Percentiles rank a stretch among this genome's conserved stretches.
phyloP scores from a whole-genome alignment of 1,140 invertebrate genomes.

The Achroia grisella region DNA sequence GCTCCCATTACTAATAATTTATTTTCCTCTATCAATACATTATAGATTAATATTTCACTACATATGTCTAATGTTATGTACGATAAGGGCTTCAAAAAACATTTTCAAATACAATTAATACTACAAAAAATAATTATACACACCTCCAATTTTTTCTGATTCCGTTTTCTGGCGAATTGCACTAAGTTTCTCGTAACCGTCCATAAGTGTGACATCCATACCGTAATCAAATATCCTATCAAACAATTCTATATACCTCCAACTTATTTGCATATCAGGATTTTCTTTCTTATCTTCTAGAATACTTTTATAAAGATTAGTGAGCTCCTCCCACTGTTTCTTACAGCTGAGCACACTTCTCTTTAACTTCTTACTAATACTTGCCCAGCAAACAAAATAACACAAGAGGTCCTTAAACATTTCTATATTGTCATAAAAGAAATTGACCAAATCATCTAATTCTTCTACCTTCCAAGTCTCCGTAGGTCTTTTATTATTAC shows the following conservation, averaged over 20 bases:
- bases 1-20: too few relatives aligned
- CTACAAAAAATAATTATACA: slow-evolving; percentile 6
- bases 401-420: slow-evolving; percentile 55
- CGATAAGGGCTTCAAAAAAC: too few relatives aligned
- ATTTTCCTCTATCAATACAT: too few relatives aligned
- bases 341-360: slow-evolving; percentile 27
- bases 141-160: slow-evolving; percentile 36
- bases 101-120: too few relatives aligned
- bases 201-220: slow-evolving; percentile 47
- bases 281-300: slow-evolving; percentile 60
- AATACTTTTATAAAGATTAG: slow-evolving; percentile 40
- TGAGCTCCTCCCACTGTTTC: slow-evolving; percentile 46
- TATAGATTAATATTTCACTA: too few relatives aligned
- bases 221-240: slow-evolving; percentile 64
- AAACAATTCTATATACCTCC: slow-evolving; percentile 62
- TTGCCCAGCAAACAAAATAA: slow-evolving; percentile 51
- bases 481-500: slow-evolving; percentile 11
- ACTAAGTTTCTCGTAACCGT: slow-evolving; percentile 10
- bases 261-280: slow-evolving; percentile 57
- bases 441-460: slow-evolving; percentile 49
- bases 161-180: neutral
- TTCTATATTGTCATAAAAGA: slow-evolving; percentile 52
- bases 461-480: slow-evolving; percentile 37
- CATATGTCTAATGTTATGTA: too few relatives aligned
- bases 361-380: slow-evolving; percentile 32